Percentiles rank a stretch among this genome's conserved stretches.
phyloP scores from a whole-genome alignment of 1,140 invertebrate genomes.

The Plodia interpunctella region DNA sequence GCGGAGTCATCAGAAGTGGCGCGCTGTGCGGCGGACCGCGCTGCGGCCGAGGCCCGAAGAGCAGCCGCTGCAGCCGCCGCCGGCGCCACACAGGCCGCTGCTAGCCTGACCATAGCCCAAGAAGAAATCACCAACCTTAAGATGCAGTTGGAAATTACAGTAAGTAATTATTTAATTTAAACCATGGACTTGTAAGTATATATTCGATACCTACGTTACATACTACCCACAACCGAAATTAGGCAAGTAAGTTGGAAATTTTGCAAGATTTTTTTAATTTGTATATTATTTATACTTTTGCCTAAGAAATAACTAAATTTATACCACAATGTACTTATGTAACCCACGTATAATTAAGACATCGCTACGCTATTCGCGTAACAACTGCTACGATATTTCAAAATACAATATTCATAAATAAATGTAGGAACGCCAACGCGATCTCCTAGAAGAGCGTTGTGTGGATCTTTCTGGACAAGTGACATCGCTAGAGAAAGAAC shows the following conservation, averaged over 20 bases:
- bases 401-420: conserved; percentile 9
- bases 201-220: too few species aligned
- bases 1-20: conserved; percentile 52
- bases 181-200: too few species aligned
- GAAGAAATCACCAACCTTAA: conserved; percentile 48
- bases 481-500: conserved; percentile 41
- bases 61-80: conserved; percentile 45
- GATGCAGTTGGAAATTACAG: conserved; percentile 50
- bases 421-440: conserved; percentile 50
- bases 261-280: too few species aligned
- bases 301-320: too few species aligned
- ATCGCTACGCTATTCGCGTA: too few species aligned
- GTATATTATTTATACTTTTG: too few species aligned
- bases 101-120: conserved; percentile 34
- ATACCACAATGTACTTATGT: too few species aligned
- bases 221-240: too few species aligned
- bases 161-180: too few species aligned
- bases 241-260: too few species aligned
- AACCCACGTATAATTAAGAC: too few species aligned
- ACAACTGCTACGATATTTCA: too few species aligned
- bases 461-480: conserved; percentile 39
- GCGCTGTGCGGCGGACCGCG: conserved; percentile 39
- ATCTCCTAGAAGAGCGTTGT: conserved; percentile 50
- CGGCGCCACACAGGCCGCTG: conserved; percentile 40
- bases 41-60: conserved; percentile 36